phyloP scores from a whole-genome alignment of 2,797 vertebrate species.

The Cuculus canorus region DNA sequence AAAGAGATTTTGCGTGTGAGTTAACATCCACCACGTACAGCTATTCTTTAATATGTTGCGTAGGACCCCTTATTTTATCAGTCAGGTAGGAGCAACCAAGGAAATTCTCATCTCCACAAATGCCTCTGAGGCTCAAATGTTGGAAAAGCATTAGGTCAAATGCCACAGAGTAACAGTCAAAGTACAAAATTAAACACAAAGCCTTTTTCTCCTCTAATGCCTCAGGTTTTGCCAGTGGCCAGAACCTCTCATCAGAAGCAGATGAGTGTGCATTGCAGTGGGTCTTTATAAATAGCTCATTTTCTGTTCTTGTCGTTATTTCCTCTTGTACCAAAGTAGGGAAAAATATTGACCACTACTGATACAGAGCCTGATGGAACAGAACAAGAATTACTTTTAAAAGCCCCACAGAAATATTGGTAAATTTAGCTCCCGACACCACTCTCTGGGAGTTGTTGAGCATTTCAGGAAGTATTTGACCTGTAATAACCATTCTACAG shows the following conservation, averaged over 20 bases:
- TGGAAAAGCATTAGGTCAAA: not conserved
- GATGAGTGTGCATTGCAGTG: not conserved
- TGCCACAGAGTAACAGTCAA: not conserved
- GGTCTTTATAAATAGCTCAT: not conserved
- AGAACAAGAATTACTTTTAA: not conserved
- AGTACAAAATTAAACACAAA: not conserved
- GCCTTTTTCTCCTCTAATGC: not conserved
- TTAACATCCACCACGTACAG: accelerated
- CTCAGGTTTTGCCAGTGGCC: not conserved
- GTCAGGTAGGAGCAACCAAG: not conserved
- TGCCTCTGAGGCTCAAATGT: not conserved
- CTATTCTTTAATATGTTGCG: accelerated
- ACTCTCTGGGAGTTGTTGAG: slow-evolving; percentile 73
- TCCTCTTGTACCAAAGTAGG: not conserved
- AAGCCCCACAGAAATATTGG: slow-evolving; percentile 67
- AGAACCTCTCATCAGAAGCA: not conserved
- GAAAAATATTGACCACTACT: not conserved
- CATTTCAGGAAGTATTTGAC: slow-evolving; percentile 78
- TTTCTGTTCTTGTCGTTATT: not conserved
- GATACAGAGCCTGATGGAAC: not conserved
- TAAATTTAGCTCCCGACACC: slow-evolving; percentile 75
- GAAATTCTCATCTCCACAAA: not conserved
- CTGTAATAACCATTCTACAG: not conserved
- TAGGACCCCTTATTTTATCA: not conserved
- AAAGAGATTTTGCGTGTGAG: not conserved